Base-by-base conservation (phyloP, 2,113 vertebrate species). In the Ctenodactylus gundi region DNA sequence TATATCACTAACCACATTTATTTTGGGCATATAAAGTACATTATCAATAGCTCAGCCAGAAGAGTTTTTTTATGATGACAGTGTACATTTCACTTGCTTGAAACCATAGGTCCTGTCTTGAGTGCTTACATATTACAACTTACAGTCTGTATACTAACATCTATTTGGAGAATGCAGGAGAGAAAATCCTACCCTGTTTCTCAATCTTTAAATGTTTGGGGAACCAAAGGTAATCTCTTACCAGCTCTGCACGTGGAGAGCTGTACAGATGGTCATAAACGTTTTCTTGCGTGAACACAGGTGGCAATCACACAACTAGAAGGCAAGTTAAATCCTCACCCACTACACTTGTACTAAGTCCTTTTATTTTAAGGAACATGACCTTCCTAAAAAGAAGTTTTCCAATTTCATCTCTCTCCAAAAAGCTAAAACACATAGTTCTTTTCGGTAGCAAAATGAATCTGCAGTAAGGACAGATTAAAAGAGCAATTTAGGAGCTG, bases 291-390 rank as follows among this genome's bases (percentile, higher is more conserved):
- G 11, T 75, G 90, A 95, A 86, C 55, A 85, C 64, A 39, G 67
- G 64, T 95, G 20, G 62, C 85, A 88, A 36, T 85, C 78, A 78
- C 75, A 44, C 76, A 92, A 95, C 14, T 78, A 81, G 85, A 88
- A 88, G 29, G 62, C 90, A 88, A 94, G 62, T 81, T 83, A 93
- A 94, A 94, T 93, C 80, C 57, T 85, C 77, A 93, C 84, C 62
- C 67, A 94, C 57, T 94, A 96, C 41, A 78, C 75, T 70, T 94
- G 87, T 89, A 49, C 85, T 75, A 78, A 78, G 41, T 36, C 58
- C 51, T 95, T 96, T 96, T 93, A 96, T 93, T 96, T 96, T 93
- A 96, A 93, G 76, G 55, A 92, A 95, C 73, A 41, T 85, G 90
- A 90, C 85, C 81, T 97, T 96, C 95, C 62, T 73, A 80, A 94